Base-by-base conservation (phyloP, 2,113 vertebrate genomes). In the Protomyctophum bolini region DNA sequence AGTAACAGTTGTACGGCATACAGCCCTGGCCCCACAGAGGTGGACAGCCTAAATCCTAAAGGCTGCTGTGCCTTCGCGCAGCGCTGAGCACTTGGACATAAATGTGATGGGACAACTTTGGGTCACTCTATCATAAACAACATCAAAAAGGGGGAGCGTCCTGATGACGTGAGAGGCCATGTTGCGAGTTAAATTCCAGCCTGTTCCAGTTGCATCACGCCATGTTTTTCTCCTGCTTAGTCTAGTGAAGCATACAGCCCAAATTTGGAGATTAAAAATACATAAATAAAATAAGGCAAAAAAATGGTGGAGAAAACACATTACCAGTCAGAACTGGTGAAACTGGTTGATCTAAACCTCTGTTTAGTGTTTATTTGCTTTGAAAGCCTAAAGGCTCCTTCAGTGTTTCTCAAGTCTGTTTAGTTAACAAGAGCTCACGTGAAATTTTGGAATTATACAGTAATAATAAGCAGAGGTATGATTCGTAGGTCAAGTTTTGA, bases 31-130 rank as follows among this genome's bases (percentile, higher is more conserved):
- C 75, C 75, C 79, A 75, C 84, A 88, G 83, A 87, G 87, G 79
- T 88, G 86, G 81, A 70, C 69, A 80, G 83, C 82, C 85, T 88
- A 82, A 86, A 80, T 82, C 82, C 85, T 88, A 82, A 86, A 85
- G 86, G 90, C 85, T 85, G 84, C 90, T 86, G 89, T 79, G 91
- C 84, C 84, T 92, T 92, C 90, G 93, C 86, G 88, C 89, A 87
- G 80, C 91, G 89, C 88, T 89, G 89, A 92, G 88, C 91, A 87
- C 90, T 94, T 92, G 93, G 91, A 94, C 91, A 89, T 91, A 94
- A 94, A 94, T 92, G 79, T 66, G 81, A 77, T 87, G 84, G 85
- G 92, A 92, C 89, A 90, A 92, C 88, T 92, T 90, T 86, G 84
- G 90, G 92, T 91, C 91, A 92, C 87, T 85, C 87, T 85, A 88